phyloP scores from a whole-genome alignment of 2,888 invertebrate species.

The Biston stratarius region DNA sequence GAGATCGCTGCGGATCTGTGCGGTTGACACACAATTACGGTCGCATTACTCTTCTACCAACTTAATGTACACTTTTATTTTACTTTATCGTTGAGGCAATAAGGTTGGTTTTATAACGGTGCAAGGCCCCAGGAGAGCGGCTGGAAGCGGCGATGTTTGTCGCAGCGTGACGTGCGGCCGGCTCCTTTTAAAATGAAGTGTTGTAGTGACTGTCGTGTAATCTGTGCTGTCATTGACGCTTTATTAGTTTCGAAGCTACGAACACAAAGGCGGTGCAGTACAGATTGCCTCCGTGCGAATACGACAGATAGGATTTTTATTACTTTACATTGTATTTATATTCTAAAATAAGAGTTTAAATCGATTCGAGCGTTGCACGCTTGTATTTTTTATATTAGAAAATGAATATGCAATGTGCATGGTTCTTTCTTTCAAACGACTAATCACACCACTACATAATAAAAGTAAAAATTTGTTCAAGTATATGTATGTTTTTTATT shows the following conservation, averaged over 20 bases:
- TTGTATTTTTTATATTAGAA: no score
- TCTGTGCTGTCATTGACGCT: constrained; percentile 14
- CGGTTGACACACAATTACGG: constrained; percentile 63
- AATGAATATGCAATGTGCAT: no score
- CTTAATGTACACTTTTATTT: constrained; percentile 1
- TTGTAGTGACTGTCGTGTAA: background rate
- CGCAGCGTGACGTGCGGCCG: constrained; percentile 34
- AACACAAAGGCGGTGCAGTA: background rate
- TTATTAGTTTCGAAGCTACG: constrained; percentile 19
- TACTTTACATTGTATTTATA: no score
- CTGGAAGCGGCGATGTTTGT: constrained; percentile 31
- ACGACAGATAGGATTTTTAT: background rate
- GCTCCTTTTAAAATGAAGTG: constrained; percentile 43
- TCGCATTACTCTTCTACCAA: constrained; percentile 42
- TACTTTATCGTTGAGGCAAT: background rate
- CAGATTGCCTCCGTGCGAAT: background rate
- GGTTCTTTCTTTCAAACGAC: no score
- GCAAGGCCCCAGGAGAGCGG: background rate
- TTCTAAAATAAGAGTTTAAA: no score
- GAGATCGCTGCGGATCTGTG: constrained; percentile 52
- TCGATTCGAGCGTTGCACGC: no score
- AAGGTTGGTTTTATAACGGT: constrained; percentile 6
- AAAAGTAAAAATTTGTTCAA: no score
- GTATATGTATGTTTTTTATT: no score
- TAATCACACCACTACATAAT: no score